These are phyloP conservation scores for Scaptomyza tumidula DNA, from an alignment of 2,888 invertebrate genomes.

Conservation along the genomic window DNA sequence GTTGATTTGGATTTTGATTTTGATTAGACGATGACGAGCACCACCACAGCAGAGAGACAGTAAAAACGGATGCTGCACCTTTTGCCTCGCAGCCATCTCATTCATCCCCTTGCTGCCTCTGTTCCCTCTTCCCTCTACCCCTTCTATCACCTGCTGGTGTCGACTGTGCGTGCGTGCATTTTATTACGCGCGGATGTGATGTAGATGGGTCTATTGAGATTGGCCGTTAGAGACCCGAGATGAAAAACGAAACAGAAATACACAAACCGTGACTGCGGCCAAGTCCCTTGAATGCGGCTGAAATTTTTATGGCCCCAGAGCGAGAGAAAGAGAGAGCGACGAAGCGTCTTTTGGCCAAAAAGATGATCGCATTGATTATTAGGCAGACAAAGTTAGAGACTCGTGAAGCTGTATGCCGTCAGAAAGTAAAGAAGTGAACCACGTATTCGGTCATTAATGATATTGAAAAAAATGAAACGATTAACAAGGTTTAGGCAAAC, in stretches of 20 bases:
- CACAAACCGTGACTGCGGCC: slow-evolving; percentile 12
- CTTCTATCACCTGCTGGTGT: slow-evolving; percentile 47
- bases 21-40: slow-evolving; percentile 65
- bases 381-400: slow-evolving; percentile 31
- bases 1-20: slow-evolving; percentile 74
- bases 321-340: background rate
- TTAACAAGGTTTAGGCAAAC: slow-evolving; percentile 3
- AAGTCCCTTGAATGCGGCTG: background rate
- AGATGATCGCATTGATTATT: slow-evolving; percentile 43
- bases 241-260: slow-evolving; percentile 5
- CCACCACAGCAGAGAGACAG: background rate
- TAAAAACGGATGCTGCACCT: slow-evolving; percentile 52
- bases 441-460: slow-evolving; percentile 9
- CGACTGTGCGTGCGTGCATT: slow-evolving; percentile 73
- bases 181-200: slow-evolving; percentile 76
- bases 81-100: slow-evolving; percentile 13
- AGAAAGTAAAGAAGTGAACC: background rate
- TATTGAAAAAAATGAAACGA: slow-evolving; percentile 9
- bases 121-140: background rate
- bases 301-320: slow-evolving; percentile 40
- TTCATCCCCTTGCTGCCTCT: background rate
- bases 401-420: background rate
- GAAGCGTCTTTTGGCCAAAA: slow-evolving; percentile 25
- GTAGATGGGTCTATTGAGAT: slow-evolving; percentile 65
- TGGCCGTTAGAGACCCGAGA: slow-evolving; percentile 25